Conservation (phyloP, 2,797 vertebrate species). For the Neosilurus mollespiculum region DNA sequence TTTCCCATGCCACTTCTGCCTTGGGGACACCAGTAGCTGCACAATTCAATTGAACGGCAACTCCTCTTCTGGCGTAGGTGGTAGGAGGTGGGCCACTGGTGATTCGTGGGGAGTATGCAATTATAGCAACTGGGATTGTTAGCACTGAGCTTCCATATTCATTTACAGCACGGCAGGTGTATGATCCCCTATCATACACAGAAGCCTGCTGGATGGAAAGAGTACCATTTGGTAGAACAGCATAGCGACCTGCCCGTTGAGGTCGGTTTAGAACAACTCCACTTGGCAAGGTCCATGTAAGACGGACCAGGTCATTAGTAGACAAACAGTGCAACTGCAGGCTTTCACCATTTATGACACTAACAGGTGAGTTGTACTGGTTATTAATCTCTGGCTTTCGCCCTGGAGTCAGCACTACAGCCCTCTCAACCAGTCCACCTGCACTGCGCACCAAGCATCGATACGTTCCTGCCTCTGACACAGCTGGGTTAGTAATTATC, state of each 20-base stretch:
- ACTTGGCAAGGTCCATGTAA: conserved; percentile 86
- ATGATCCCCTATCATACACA: conserved; percentile 85
- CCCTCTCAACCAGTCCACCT: conserved; percentile 73
- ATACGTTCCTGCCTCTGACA: conserved; percentile 81
- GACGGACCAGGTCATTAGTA: conserved; percentile 56
- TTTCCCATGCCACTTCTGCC: conserved; percentile 86
- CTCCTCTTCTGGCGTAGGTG: conserved; percentile 80
- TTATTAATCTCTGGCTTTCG: conserved; percentile 75
- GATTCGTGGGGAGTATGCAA: conserved; percentile 84
- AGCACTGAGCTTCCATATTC: conserved; percentile 77
- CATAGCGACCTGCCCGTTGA: conserved; percentile 79
- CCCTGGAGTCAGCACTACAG: conserved; percentile 77
- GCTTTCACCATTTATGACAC: conserved; percentile 79
- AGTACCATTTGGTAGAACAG: conserved; percentile 81
- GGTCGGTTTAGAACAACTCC: conserved; percentile 77
- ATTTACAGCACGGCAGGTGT: conserved; percentile 77
- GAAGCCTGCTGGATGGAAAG: conserved; percentile 80
- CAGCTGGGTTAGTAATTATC: conserved; percentile 76
- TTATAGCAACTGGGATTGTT: conserved; percentile 77
- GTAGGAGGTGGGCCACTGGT: conserved; percentile 81
- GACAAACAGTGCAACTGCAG: conserved; percentile 81
- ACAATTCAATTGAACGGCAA: conserved; percentile 84
- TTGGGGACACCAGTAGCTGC: conserved; percentile 79
- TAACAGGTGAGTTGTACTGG: conserved; percentile 77
- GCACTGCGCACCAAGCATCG: conserved; percentile 79